Percentiles rank a stretch among this genome's conserved stretches.
Evolutionary conservation across 2,113 vertebrate genomes (phyloP).

Genomic region (Benitochromis conjunctus): DNA sequence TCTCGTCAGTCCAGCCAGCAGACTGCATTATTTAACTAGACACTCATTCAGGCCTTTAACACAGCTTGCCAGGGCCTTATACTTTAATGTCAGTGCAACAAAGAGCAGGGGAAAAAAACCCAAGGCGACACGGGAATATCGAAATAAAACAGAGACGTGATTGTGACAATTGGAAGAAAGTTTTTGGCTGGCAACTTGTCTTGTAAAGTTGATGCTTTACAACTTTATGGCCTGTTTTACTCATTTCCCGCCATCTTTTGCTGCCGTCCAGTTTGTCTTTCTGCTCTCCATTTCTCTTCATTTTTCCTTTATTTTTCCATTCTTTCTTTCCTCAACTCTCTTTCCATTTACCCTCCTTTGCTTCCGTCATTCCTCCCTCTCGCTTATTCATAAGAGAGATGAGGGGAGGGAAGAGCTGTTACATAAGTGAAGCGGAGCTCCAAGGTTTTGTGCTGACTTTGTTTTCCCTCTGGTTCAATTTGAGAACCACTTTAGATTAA

Average conservation of each 20-base stretch:
- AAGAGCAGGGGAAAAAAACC: background rate
- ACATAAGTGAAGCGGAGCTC: slow-evolving; percentile 45
- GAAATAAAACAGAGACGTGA: background rate
- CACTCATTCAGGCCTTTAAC: slow-evolving; percentile 15
- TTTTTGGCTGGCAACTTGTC: background rate
- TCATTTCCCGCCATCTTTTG: background rate
- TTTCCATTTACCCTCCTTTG: background rate
- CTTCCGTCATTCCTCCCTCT: background rate
- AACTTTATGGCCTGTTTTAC: background rate
- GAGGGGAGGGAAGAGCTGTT: background rate
- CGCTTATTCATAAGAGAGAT: slow-evolving; percentile 11
- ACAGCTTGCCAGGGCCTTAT: background rate
- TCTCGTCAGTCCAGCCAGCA: background rate
- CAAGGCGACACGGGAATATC: background rate
- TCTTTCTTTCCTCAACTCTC: background rate
- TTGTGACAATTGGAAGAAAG: background rate
- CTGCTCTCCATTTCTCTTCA: background rate
- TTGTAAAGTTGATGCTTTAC: background rate
- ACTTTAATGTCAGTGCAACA: background rate
- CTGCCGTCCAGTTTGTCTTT: background rate
- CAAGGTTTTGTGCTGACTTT: slow-evolving; percentile 57
- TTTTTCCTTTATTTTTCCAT: background rate
- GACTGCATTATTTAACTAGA: slow-evolving; percentile 58
- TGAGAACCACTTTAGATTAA: slow-evolving; percentile 60
- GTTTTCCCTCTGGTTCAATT: slow-evolving; percentile 53